Conservation (phyloP, 2,113 vertebrate species). For the Gadus macrocephalus region DNA sequence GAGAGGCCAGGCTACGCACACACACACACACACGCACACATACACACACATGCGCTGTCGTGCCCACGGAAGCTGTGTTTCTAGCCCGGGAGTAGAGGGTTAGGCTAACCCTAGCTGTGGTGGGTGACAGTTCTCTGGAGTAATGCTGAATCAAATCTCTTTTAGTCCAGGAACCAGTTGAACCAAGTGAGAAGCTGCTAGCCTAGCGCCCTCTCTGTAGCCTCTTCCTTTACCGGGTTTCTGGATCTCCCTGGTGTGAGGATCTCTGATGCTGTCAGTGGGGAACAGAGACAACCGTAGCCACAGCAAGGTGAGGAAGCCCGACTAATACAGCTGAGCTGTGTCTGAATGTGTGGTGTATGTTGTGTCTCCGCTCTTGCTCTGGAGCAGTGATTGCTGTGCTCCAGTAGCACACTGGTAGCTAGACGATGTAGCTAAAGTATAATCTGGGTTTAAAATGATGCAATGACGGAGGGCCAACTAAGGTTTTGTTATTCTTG, state of each 20-base stretch:
- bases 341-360: slow-evolving; percentile 23
- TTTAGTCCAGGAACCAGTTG: slow-evolving; percentile 16
- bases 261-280: slow-evolving; percentile 47
- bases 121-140: slow-evolving; percentile 32
- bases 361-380: not conserved
- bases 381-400: not conserved
- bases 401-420: too few relatives aligned
- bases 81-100: slow-evolving; percentile 45
- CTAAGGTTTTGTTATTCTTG: slow-evolving; percentile 1
- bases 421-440: not conserved
- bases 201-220: not conserved
- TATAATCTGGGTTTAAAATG: not conserved
- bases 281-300: slow-evolving; percentile 49
- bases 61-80: slow-evolving; percentile 47
- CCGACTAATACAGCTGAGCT: not conserved
- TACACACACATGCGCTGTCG: slow-evolving; percentile 40
- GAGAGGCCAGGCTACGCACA: slow-evolving; percentile 43
- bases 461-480: slow-evolving; percentile 3
- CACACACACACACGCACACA: not conserved
- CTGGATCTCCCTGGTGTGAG: slow-evolving; percentile 20
- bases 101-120: slow-evolving; percentile 43
- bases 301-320: slow-evolving; percentile 51
- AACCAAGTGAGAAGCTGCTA: not conserved
- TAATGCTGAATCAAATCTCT: slow-evolving; percentile 6
- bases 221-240: slow-evolving; percentile 1